These are phyloP conservation scores for Cyrtonyx montezumae DNA, from an alignment of 2,113 vertebrate genomes.

Conservation along the genomic window DNA sequence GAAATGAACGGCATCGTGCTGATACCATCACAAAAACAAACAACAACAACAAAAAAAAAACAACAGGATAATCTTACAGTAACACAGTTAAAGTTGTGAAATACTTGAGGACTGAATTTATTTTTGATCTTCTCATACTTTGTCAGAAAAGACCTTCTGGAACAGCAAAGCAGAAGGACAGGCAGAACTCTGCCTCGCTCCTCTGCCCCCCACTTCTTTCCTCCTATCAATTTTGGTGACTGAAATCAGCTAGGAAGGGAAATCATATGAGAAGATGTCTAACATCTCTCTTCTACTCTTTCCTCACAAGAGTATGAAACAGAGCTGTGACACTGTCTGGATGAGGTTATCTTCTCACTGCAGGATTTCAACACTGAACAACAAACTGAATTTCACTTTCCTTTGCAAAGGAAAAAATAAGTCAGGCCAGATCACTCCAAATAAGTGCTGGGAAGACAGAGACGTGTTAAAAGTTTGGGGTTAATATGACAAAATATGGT, in stretches of 20 bases:
- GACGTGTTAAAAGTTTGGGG: background rate
- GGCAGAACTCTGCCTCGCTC: background rate
- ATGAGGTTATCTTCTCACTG: background rate
- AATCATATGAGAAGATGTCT: background rate
- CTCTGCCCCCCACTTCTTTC: background rate
- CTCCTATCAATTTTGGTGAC: background rate
- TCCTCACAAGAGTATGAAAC: background rate
- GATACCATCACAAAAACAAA: background rate
- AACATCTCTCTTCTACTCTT: background rate
- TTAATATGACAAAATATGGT: background rate
- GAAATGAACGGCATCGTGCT: background rate
- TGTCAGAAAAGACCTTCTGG: background rate
- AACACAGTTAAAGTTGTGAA: background rate
- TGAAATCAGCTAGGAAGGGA: accelerated
- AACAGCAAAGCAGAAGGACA: background rate
- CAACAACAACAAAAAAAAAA: background rate
- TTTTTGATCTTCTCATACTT: background rate
- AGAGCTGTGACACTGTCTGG: background rate
- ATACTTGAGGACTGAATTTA: background rate
- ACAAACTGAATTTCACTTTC: background rate
- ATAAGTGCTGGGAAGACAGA: background rate
- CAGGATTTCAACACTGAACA: background rate
- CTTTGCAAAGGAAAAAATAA: background rate
- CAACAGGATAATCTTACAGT: background rate
- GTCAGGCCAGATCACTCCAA: background rate